A percentile compares a stretch with the other conserved stretches of the same genome.
Evolutionary conservation across 2,888 invertebrate genomes (phyloP).

Genomic region (Euplexia lucipara): DNA sequence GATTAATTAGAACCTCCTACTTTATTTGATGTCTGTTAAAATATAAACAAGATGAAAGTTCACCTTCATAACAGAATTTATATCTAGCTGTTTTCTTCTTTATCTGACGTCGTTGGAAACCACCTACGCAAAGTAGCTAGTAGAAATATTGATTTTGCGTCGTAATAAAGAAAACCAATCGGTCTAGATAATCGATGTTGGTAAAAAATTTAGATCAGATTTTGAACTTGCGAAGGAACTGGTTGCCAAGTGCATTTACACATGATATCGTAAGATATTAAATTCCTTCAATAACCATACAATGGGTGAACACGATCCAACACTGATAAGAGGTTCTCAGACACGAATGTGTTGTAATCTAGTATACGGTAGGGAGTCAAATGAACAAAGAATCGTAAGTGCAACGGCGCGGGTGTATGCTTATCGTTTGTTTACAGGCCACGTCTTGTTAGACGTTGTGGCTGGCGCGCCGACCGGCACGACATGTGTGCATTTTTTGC

Average conservation of each 20-base stretch:
- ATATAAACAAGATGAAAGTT: slow-evolving; percentile 9
- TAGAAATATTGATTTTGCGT: neutral
- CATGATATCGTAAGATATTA: slow-evolving; percentile 28
- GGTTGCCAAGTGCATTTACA: slow-evolving; percentile 6
- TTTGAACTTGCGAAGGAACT: neutral
- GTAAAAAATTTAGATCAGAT: neutral
- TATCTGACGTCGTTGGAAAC: neutral
- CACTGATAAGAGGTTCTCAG: slow-evolving; percentile 76
- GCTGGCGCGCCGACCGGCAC: slow-evolving; percentile 76
- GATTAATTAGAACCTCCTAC: too few relatives aligned
- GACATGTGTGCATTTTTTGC: slow-evolving; percentile 91
- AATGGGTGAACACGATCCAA: slow-evolving; percentile 70
- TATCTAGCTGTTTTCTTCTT: neutral
- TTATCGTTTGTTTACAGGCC: slow-evolving; percentile 83
- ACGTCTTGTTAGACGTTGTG: slow-evolving; percentile 75
- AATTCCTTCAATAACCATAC: slow-evolving; percentile 53
- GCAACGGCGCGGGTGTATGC: slow-evolving; percentile 69
- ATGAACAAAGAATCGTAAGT: slow-evolving; percentile 78
- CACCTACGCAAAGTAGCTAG: neutral
- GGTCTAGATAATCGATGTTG: neutral
- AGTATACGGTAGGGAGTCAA: slow-evolving; percentile 72
- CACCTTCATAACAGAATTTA: neutral
- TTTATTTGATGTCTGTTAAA: too few relatives aligned
- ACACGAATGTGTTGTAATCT: slow-evolving; percentile 74
- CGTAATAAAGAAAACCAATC: neutral